These are phyloP conservation scores for Anastrepha obliqua DNA, from an alignment of 1,140 invertebrate genomes.

Conservation along the genomic window DNA sequence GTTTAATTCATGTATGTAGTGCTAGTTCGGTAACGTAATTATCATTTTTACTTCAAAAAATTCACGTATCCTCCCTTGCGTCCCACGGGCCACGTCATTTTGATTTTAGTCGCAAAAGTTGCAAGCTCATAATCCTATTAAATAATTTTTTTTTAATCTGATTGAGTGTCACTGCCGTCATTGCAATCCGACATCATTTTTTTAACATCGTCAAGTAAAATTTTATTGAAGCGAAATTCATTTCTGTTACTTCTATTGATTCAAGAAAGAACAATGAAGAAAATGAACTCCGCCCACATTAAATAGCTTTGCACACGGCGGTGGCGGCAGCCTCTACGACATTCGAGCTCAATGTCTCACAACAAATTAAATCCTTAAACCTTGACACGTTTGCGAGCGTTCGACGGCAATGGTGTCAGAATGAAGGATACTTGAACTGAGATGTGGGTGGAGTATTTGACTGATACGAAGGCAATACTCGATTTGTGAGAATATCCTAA, in stretches of 20 bases:
- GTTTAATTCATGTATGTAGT: no score
- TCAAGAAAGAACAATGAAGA: conserved; percentile 56
- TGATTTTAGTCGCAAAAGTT: conserved; percentile 18
- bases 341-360: conserved; percentile 9
- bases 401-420: background rate
- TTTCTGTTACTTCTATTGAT: conserved; percentile 71
- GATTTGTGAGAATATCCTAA: background rate
- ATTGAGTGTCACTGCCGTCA: conserved; percentile 23
- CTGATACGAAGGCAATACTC: background rate
- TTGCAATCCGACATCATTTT: background rate
- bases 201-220: conserved; percentile 9
- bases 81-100: background rate
- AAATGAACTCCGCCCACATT: background rate
- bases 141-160: conserved; percentile 64
- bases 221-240: conserved; percentile 67
- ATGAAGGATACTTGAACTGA: background rate
- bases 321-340: background rate
- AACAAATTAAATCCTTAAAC: conserved; percentile 39
- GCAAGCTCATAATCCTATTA: conserved; percentile 69
- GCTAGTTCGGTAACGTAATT: no score
- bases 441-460: background rate
- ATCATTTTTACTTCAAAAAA: background rate
- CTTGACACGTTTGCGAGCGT: conserved; percentile 20
- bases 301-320: background rate
- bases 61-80: background rate